These are phyloP conservation scores for Campoplex nolae DNA, from an alignment of 2,888 invertebrate genomes.

Conservation along the genomic window DNA sequence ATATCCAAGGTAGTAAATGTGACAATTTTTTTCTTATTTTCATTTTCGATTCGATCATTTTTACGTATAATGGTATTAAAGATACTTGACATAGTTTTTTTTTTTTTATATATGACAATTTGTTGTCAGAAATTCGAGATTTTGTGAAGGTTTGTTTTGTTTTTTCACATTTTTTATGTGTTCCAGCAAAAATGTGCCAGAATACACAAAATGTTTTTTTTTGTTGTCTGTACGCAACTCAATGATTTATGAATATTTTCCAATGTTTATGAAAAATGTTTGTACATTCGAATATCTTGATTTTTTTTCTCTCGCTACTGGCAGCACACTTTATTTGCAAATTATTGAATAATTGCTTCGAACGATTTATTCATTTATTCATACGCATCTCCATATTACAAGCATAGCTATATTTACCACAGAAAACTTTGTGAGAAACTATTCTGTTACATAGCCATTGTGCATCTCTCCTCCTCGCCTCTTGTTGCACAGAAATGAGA, in stretches of 20 bases:
- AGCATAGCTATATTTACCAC: background rate
- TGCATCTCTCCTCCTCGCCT: slow-evolving; percentile 17
- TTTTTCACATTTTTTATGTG: too few species aligned
- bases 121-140: too few species aligned
- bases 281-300: background rate
- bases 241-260: background rate
- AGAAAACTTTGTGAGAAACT: slow-evolving; percentile 16
- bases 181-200: background rate
- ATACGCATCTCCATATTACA: background rate
- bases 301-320: background rate
- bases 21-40: too few species aligned
- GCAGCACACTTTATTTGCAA: background rate
- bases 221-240: background rate
- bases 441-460: slow-evolving; percentile 30
- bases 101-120: too few species aligned
- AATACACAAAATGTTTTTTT: background rate
- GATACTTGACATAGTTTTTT: too few species aligned
- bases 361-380: slow-evolving; percentile 13
- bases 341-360: slow-evolving; percentile 22
- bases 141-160: too few species aligned
- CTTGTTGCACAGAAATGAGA: slow-evolving; percentile 25
- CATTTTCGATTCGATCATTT: too few species aligned
- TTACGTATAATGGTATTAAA: too few species aligned
- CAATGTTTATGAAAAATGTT: background rate
- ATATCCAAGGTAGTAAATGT: too few species aligned